phyloP scores from a whole-genome alignment of 2,797 vertebrate genomes.

The Brachymystax lenok region DNA sequence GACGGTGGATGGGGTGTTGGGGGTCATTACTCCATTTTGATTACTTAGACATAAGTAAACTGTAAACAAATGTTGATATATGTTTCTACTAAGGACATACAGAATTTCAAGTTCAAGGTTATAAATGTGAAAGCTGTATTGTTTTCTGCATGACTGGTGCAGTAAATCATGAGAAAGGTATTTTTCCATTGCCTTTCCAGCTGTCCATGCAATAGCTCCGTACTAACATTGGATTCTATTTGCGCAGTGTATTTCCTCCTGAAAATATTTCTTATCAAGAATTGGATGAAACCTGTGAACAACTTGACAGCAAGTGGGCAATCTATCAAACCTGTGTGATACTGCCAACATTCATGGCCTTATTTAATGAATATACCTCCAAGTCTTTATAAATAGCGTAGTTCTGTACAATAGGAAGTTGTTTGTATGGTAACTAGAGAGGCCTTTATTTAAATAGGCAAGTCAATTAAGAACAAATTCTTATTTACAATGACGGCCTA shows the following conservation, averaged over 20 bases:
- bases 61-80: background rate
- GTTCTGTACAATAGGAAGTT: background rate
- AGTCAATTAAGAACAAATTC: too few species aligned
- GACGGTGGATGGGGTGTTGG: slow-evolving; percentile 14
- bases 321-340: slow-evolving; percentile 26
- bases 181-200: slow-evolving; percentile 4
- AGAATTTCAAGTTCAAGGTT: slow-evolving; percentile 72
- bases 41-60: slow-evolving; percentile 39
- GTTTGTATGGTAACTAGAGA: background rate
- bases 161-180: slow-evolving; percentile 16
- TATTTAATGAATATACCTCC: background rate
- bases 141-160: slow-evolving; percentile 49
- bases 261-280: background rate
- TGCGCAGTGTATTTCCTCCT: background rate
- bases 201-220: background rate
- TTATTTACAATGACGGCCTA: too few species aligned
- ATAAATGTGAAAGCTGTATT: slow-evolving; percentile 48
- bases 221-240: slow-evolving; percentile 5
- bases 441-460: background rate
- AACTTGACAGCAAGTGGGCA: slow-evolving; percentile 21
- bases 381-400: background rate
- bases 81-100: slow-evolving; percentile 45
- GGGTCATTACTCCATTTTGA: slow-evolving; percentile 48
- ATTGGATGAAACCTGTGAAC: background rate
- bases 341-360: slow-evolving; percentile 14